phyloP scores from a whole-genome alignment of 2,888 invertebrate species.

The Drosophila incognita region DNA sequence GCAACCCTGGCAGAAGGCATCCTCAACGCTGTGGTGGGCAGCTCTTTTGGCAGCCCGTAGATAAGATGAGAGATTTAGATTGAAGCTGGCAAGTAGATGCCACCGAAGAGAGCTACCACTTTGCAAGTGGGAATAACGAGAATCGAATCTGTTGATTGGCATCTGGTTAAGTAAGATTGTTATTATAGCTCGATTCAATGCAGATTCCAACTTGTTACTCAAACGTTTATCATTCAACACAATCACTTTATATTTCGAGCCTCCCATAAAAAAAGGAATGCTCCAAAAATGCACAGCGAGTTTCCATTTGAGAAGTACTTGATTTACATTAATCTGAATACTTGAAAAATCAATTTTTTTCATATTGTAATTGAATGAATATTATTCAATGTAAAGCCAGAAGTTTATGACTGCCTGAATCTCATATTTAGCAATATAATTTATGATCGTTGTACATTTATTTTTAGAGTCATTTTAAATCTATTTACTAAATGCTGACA shows the following conservation, averaged over 20 bases:
- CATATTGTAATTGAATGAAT: neutral
- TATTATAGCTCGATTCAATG: neutral
- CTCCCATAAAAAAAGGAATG: rapidly evolving
- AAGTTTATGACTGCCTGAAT: neutral
- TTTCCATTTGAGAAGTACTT: neutral
- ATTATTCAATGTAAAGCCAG: neutral
- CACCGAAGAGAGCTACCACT: conserved; percentile 50
- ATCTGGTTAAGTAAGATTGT: neutral
- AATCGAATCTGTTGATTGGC: conserved; percentile 8
- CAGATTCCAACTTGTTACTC: neutral
- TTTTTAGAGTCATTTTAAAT: neutral
- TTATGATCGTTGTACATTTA: neutral
- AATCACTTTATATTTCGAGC: neutral
- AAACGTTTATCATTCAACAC: neutral
- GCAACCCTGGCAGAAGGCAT: conserved; percentile 6
- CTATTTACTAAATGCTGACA: neutral
- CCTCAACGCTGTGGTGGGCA: conserved; percentile 37
- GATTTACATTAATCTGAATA: neutral
- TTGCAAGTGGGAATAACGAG: conserved; percentile 25
- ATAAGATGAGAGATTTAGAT: conserved; percentile 52
- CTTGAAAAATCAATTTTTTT: neutral
- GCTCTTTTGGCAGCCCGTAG: conserved; percentile 62
- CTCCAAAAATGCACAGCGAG: neutral
- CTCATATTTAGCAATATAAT: neutral
- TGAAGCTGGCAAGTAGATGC: conserved; percentile 53